A percentile compares a stretch with the other conserved stretches of the same genome.
These are phyloP conservation scores for Rhegmatorhina hoffmannsi DNA, from an alignment of 2,113 vertebrate species.

Conservation along the genomic window DNA sequence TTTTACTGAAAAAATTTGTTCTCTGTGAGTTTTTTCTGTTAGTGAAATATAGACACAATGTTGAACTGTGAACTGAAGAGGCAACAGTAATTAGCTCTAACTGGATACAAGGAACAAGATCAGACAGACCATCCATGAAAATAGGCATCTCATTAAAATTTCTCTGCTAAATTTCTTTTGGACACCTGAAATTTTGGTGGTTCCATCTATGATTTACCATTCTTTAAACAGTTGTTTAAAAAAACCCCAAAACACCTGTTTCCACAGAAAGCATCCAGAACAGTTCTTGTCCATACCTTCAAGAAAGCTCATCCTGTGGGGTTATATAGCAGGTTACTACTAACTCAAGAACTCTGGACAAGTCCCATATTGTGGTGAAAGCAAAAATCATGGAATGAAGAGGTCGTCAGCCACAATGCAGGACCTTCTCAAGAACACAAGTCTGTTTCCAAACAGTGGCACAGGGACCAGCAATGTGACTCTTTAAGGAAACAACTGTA, in stretches of 20 bases:
- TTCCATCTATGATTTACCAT: not conserved
- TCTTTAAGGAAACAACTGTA: not conserved
- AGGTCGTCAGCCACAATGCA: not conserved
- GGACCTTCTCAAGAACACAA: accelerated
- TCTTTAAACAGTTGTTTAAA: not conserved
- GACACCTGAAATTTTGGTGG: not conserved
- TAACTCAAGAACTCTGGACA: not conserved
- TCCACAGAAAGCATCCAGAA: not conserved
- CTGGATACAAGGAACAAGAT: not conserved
- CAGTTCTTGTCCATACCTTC: not conserved
- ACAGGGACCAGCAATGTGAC: not conserved
- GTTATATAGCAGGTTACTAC: not conserved
- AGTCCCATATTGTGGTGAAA: not conserved
- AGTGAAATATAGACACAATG: not conserved
- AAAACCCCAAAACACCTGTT: accelerated
- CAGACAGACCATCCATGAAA: not conserved
- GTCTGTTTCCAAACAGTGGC: not conserved
- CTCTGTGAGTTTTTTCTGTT: not conserved
- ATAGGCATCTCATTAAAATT: not conserved
- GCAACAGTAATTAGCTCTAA: not conserved
- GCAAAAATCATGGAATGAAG: not conserved
- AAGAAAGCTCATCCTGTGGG: not conserved
- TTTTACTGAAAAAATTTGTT: not conserved
- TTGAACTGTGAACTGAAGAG: not conserved
- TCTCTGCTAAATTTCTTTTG: not conserved